Evolutionary conservation across 2,888 invertebrate genomes (phyloP).

Genomic region (Cataglyphis albicans): DNA sequence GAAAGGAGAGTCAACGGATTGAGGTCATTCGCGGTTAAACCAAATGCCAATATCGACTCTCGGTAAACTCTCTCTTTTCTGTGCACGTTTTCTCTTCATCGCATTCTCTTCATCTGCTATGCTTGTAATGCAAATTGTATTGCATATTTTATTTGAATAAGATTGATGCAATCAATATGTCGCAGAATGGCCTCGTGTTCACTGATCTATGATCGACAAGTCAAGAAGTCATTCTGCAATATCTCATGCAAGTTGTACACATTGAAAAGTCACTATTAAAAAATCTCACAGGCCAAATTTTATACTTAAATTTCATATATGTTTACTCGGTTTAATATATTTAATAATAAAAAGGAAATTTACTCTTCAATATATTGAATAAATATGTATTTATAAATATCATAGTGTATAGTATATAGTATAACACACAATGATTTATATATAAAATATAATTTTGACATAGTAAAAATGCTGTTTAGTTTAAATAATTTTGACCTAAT

Average conservation of each 20-base stretch:
- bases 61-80: slow-evolving; percentile 68
- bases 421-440: no score
- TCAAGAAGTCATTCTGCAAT: not conserved
- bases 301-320: not conserved
- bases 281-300: slow-evolving; percentile 49
- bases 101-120: not conserved
- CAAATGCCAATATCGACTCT: slow-evolving; percentile 55
- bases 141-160: not conserved
- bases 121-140: not conserved
- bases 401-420: no score
- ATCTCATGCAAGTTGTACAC: not conserved
- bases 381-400: slow-evolving; percentile 5
- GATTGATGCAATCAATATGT: not conserved
- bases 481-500: no score
- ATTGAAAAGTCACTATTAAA: slow-evolving; percentile 8
- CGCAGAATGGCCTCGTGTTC: slow-evolving; percentile 71
- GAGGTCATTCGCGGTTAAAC: slow-evolving; percentile 78
- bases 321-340: slow-evolving; percentile 10
- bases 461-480: no score
- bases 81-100: slow-evolving; percentile 47
- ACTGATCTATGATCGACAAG: slow-evolving; percentile 72
- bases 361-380: not conserved
- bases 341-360: slow-evolving; percentile 61
- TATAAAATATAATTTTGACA: no score
- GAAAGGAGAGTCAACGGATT: slow-evolving; percentile 83